These are phyloP conservation scores for Psittacula cyanocephala DNA, from an alignment of 2,113 vertebrate species.

Conservation along the genomic window DNA sequence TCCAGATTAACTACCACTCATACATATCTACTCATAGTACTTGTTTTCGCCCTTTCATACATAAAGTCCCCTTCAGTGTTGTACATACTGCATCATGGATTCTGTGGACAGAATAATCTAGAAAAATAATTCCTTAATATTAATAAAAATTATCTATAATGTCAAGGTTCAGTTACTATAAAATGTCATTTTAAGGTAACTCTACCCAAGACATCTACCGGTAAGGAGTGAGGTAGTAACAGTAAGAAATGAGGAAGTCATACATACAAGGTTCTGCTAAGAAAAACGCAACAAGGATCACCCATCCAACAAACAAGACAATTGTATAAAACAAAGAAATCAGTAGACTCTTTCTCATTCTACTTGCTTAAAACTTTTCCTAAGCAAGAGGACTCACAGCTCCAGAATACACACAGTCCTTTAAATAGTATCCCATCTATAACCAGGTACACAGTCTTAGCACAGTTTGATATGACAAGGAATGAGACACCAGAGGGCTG, in stretches of 20 bases:
- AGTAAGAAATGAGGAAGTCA: neutral
- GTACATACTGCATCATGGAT: neutral
- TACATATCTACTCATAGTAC: neutral
- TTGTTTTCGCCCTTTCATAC: neutral
- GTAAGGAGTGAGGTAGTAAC: neutral
- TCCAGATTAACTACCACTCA: neutral
- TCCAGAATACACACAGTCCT: neutral
- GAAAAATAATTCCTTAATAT: neutral
- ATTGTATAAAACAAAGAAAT: neutral
- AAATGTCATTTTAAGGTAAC: neutral
- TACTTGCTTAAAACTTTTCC: neutral
- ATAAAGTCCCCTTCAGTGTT: neutral
- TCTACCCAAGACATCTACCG: neutral
- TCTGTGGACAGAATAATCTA: neutral
- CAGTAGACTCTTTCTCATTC: neutral
- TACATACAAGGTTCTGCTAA: neutral
- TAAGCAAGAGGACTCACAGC: neutral
- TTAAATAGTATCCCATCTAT: neutral
- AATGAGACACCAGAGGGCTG: neutral
- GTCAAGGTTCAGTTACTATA: neutral
- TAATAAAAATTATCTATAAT: neutral
- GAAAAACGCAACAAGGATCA: neutral
- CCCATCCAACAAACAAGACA: neutral
- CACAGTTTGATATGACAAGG: neutral
- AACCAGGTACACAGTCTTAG: neutral